These are phyloP conservation scores for Lucifuga dentata DNA, from an alignment of 2,113 vertebrate genomes.

Conservation along the genomic window DNA sequence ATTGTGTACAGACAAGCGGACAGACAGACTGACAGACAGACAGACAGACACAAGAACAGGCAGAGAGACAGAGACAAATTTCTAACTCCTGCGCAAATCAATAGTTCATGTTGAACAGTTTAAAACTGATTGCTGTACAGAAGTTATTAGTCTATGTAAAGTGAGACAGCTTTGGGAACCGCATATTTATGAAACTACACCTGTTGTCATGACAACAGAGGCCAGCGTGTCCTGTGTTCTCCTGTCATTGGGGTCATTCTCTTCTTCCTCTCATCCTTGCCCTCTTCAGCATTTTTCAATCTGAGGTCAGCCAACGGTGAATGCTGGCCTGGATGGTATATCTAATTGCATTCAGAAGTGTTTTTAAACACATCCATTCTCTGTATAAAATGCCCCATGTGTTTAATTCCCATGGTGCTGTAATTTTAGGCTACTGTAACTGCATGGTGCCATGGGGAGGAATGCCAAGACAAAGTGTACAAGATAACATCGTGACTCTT, in stretches of 20 bases:
- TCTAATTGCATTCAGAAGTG: slow-evolving; percentile 38
- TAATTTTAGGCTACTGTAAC: slow-evolving; percentile 34
- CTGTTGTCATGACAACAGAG: slow-evolving; percentile 47
- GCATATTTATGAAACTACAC: slow-evolving; percentile 47
- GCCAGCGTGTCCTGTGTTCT: slow-evolving; percentile 49
- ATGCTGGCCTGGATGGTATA: slow-evolving; percentile 1
- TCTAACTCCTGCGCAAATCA: neutral
- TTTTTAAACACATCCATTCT: slow-evolving; percentile 26
- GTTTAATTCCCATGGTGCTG: slow-evolving; percentile 29
- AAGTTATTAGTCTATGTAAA: slow-evolving; percentile 4
- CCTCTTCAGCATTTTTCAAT: slow-evolving; percentile 27
- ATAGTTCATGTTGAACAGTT: neutral
- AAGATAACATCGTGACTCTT: slow-evolving; percentile 58
- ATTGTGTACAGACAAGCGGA: too few species aligned
- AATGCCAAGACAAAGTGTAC: slow-evolving; percentile 38
- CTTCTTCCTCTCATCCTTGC: slow-evolving; percentile 35
- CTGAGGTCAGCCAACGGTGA: slow-evolving; percentile 63
- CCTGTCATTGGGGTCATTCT: slow-evolving; percentile 62
- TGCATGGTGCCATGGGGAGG: slow-evolving; percentile 47
- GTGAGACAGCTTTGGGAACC: slow-evolving; percentile 22
- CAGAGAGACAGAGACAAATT: too few species aligned
- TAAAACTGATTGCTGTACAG: neutral
- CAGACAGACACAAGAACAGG: neutral
- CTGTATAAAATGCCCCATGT: neutral
- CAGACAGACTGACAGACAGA: neutral